phyloP scores from a whole-genome alignment of 2,113 vertebrate species.

The Ictalurus furcatus region DNA sequence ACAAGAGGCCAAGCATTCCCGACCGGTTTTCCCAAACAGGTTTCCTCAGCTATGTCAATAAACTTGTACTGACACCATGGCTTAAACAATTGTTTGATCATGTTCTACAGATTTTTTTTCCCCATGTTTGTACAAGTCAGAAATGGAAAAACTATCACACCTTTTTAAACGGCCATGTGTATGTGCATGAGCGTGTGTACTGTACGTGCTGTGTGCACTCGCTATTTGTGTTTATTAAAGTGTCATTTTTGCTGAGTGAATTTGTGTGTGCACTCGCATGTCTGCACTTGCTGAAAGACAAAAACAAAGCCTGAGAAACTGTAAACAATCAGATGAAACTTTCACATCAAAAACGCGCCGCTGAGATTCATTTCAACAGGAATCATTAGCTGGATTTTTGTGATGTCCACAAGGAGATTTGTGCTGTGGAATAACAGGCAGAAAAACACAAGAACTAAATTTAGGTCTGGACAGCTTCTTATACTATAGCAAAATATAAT shows the following conservation, averaged over 20 bases:
- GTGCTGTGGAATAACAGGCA: conserved; percentile 4
- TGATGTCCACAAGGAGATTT: not conserved
- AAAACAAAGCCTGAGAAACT: not conserved
- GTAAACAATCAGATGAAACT: not conserved
- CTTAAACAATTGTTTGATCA: not conserved
- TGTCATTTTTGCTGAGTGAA: not conserved
- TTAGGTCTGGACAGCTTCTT: conserved; percentile 12
- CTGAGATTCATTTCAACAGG: not conserved
- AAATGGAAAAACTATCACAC: not conserved
- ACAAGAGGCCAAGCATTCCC: not conserved
- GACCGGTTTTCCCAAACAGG: not conserved
- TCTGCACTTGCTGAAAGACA: not conserved
- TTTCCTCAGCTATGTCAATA: not conserved
- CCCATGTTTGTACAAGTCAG: not conserved
- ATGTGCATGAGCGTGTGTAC: conserved; percentile 8
- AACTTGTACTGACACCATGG: not conserved
- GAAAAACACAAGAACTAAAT: conserved; percentile 44
- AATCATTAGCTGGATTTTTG: not conserved
- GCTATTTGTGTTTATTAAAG: not conserved
- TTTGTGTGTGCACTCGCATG: not conserved
- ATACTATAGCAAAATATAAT: not conserved
- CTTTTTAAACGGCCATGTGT: not conserved
- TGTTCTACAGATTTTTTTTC: not conserved
- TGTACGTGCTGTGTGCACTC: not conserved
- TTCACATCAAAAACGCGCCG: not conserved